Evolutionary conservation across 2,888 invertebrate species (phyloP).

Genomic region (Cantharis lateralis): DNA sequence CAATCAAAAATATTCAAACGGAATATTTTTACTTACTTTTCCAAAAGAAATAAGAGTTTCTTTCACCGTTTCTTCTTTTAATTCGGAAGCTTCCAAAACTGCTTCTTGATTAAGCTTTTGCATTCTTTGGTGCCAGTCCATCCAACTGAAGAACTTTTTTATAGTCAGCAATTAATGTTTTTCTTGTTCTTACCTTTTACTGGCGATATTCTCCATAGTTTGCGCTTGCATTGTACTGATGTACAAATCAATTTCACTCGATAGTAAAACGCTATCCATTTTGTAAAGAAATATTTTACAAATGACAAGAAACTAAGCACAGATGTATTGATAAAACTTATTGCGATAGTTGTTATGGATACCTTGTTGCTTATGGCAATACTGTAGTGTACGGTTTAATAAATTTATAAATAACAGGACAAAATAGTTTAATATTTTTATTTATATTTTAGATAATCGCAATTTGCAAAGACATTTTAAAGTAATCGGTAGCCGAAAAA

Average conservation of each 20-base stretch:
- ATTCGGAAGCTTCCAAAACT: slow-evolving; percentile 75
- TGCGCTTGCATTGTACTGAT: slow-evolving; percentile 73
- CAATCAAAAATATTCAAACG: not conserved
- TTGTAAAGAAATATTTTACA: not conserved
- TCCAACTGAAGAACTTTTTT: too few species aligned
- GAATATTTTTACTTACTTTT: slow-evolving; percentile 62
- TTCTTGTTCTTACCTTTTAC: too few species aligned
- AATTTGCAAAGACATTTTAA: not conserved
- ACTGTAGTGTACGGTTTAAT: too few species aligned
- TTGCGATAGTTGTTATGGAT: not conserved
- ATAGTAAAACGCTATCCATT: slow-evolving; percentile 63
- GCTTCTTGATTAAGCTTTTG: slow-evolving; percentile 90
- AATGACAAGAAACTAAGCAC: not conserved
- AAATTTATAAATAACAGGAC: not conserved
- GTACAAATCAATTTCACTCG: slow-evolving; percentile 76
- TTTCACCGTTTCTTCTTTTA: slow-evolving; percentile 84
- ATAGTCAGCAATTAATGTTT: too few species aligned
- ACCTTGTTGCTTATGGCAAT: not conserved
- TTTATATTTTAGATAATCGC: not conserved
- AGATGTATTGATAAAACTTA: not conserved
- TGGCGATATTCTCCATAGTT: slow-evolving; percentile 69
- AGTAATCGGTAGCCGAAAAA: too few species aligned
- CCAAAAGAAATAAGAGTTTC: slow-evolving; percentile 76
- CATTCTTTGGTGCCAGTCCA: slow-evolving; percentile 79
- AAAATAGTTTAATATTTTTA: not conserved